phyloP scores from a whole-genome alignment of 2,113 vertebrate species.

The Sceloporus tristichus region DNA sequence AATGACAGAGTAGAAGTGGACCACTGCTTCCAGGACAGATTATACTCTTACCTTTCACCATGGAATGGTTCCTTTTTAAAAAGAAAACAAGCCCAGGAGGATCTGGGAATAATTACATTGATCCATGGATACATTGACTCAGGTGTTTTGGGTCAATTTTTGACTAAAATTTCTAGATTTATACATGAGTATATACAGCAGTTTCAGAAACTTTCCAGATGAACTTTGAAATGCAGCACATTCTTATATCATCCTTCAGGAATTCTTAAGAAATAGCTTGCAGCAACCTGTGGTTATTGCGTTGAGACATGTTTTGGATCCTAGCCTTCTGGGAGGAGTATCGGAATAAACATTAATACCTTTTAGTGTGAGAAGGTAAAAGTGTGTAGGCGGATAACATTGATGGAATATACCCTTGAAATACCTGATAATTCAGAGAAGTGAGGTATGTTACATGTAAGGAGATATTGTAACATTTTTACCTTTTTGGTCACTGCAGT shows the following conservation, averaged over 20 bases:
- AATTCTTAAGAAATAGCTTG: constrained; percentile 19
- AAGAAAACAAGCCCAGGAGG: no score
- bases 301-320: constrained; percentile 25
- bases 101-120: no score
- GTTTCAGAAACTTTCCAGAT: constrained; percentile 13
- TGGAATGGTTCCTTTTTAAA: no score
- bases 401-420: background rate
- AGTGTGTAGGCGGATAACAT: background rate
- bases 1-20: no score
- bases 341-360: background rate
- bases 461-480: constrained; percentile 23
- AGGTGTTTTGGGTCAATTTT: no score
- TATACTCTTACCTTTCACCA: no score
- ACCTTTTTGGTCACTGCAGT: constrained; percentile 40
- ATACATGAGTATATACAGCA: no score
- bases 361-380: background rate
- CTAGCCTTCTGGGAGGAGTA: background rate
- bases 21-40: no score
- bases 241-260: constrained; percentile 12
- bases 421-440: constrained; percentile 46
- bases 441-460: background rate
- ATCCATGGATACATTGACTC: no score
- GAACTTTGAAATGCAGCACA: background rate
- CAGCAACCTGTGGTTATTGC: background rate
- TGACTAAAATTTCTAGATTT: no score